Conservation (phyloP, 1,140 invertebrate species). For the Triops cancriformis region DNA sequence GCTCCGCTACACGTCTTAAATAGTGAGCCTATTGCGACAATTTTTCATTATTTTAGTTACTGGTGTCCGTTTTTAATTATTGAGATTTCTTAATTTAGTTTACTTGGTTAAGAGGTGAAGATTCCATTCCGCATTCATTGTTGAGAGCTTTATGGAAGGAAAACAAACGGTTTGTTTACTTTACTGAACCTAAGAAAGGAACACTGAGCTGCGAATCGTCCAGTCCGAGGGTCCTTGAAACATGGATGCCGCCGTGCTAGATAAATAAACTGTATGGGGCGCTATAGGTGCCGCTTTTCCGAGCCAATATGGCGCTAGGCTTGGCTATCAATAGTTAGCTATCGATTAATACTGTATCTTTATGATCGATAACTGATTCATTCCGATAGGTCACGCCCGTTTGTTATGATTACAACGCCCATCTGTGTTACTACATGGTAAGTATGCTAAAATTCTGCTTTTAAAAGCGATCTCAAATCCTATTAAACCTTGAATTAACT, state of each 20-base stretch:
- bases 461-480: no score
- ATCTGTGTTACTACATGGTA: no score
- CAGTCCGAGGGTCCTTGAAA: no score
- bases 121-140: not conserved
- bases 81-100: not conserved
- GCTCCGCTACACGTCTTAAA: not conserved
- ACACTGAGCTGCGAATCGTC: not conserved
- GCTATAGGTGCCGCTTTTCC: no score
- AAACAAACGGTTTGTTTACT: not conserved
- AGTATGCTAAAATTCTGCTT: no score
- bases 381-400: not conserved
- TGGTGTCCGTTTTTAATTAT: no score
- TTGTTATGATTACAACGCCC: not conserved
- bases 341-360: not conserved
- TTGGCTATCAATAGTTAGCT: no score
- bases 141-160: not conserved
- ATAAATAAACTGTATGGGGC: no score
- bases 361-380: not conserved
- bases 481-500: no score
- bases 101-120: slow-evolving; percentile 1
- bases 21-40: not conserved
- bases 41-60: no score
- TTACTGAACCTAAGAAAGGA: not conserved
- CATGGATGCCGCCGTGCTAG: no score
- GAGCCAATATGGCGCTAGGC: no score